Percentiles rank a stretch among this genome's conserved stretches.
phyloP scores from a whole-genome alignment of 2,113 vertebrate species.

The Hylia prasina region DNA sequence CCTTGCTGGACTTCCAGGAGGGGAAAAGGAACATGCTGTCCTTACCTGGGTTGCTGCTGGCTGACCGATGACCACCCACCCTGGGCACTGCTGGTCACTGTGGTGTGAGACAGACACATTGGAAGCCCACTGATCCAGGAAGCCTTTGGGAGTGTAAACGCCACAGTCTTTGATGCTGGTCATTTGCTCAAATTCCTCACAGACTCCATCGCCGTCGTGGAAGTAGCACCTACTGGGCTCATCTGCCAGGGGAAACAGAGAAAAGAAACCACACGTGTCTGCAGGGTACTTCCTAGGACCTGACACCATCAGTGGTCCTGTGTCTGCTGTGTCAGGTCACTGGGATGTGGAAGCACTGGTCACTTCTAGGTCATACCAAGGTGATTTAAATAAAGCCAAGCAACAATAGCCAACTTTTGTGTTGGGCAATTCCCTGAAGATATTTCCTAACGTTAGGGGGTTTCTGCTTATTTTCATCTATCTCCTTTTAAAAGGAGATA shows the following conservation, averaged over 20 bases:
- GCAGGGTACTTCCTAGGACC: neutral
- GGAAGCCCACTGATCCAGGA: conserved; percentile 95
- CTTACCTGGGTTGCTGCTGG: conserved; percentile 93
- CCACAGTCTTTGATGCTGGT: conserved; percentile 95
- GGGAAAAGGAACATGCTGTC: neutral
- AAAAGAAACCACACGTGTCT: neutral
- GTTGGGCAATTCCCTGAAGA: neutral
- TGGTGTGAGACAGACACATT: conserved; percentile 88
- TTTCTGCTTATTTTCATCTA: neutral
- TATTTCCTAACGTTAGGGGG: neutral
- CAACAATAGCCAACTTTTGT: neutral
- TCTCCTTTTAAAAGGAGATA: neutral
- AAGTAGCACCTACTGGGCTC: conserved; percentile 96
- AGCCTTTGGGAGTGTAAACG: conserved; percentile 92
- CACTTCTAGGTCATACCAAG: neutral
- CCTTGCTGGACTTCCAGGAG: neutral
- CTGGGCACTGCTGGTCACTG: conserved; percentile 88
- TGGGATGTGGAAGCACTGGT: neutral
- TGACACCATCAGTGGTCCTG: neutral
- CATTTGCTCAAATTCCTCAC: conserved; percentile 95
- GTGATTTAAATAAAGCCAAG: neutral
- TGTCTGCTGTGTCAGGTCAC: neutral
- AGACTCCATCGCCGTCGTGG: conserved; percentile 93
- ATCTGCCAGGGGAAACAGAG: conserved; percentile 68
- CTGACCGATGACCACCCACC: conserved; percentile 89